A percentile compares a stretch with the other conserved stretches of the same genome.
These are phyloP conservation scores for Gryllus longicercus DNA, from an alignment of 2,888 invertebrate species.

Conservation along the genomic window DNA sequence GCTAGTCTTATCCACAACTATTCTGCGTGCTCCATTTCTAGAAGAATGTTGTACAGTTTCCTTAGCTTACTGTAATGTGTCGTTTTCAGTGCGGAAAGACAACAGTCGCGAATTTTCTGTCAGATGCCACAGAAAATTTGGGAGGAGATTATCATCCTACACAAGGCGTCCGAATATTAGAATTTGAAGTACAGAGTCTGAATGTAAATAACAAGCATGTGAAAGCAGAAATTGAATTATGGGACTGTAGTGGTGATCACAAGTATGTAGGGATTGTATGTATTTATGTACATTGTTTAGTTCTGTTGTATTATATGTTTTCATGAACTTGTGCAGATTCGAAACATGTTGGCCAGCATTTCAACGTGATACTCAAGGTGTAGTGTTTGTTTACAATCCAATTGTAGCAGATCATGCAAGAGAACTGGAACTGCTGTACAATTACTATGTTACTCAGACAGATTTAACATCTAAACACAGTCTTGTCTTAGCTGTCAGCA, in stretches of 20 bases:
- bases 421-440: conserved; percentile 61
- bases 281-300: not conserved
- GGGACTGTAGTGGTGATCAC: conserved; percentile 76
- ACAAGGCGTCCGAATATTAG: conserved; percentile 70
- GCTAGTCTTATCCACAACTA: conserved; percentile 37
- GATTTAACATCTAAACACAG: conserved; percentile 63
- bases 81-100: conserved; percentile 65
- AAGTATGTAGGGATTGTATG: conserved; percentile 52
- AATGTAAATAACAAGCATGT: conserved; percentile 56
- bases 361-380: conserved; percentile 63
- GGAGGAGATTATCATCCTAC: conserved; percentile 63
- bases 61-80: no score
- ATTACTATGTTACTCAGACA: conserved; percentile 66
- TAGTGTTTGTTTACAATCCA: conserved; percentile 65
- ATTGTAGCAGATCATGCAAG: conserved; percentile 53
- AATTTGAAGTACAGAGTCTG: conserved; percentile 66
- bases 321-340: conserved; percentile 52
- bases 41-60: no score
- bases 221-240: conserved; percentile 69
- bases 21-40: conserved; percentile 19
- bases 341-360: conserved; percentile 75
- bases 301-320: not conserved
- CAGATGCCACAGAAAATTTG: conserved; percentile 64
- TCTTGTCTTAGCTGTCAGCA: conserved; percentile 55
- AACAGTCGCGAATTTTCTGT: conserved; percentile 65